Conservation (phyloP, 2,113 vertebrate genomes). For the Macquaria ambigua region DNA sequence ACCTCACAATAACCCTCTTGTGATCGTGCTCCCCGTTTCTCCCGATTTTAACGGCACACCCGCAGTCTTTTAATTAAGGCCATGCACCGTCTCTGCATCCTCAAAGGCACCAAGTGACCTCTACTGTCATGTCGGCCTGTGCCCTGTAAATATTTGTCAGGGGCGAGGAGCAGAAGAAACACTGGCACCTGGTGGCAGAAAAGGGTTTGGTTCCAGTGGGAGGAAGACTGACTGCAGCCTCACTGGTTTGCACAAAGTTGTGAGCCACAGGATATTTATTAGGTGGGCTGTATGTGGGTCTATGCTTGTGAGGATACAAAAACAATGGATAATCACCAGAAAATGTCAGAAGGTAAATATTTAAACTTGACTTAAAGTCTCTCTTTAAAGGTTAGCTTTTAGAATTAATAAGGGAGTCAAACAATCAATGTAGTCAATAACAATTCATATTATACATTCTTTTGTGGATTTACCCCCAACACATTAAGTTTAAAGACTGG, state of each 20-base stretch:
- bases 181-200: constrained; percentile 63
- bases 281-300: neutral
- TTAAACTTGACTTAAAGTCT: neutral
- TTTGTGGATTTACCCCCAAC: neutral
- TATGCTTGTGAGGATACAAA: neutral
- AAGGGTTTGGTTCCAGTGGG: neutral
- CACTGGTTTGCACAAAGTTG: neutral
- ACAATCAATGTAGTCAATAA: neutral
- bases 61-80: constrained; percentile 20
- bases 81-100: constrained; percentile 32
- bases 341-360: neutral
- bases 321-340: neutral
- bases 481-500: neutral
- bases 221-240: neutral
- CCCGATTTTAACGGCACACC: neutral
- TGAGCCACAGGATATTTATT: neutral
- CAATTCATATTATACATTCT: neutral
- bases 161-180: constrained; percentile 28
- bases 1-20: neutral
- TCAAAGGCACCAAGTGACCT: constrained; percentile 76
- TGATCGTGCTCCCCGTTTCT: neutral
- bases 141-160: constrained; percentile 32
- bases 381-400: neutral
- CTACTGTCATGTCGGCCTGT: constrained; percentile 65
- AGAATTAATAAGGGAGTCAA: too few species aligned